These are phyloP conservation scores for Agrypnia vestita DNA, from an alignment of 1,140 invertebrate species.

Conservation along the genomic window DNA sequence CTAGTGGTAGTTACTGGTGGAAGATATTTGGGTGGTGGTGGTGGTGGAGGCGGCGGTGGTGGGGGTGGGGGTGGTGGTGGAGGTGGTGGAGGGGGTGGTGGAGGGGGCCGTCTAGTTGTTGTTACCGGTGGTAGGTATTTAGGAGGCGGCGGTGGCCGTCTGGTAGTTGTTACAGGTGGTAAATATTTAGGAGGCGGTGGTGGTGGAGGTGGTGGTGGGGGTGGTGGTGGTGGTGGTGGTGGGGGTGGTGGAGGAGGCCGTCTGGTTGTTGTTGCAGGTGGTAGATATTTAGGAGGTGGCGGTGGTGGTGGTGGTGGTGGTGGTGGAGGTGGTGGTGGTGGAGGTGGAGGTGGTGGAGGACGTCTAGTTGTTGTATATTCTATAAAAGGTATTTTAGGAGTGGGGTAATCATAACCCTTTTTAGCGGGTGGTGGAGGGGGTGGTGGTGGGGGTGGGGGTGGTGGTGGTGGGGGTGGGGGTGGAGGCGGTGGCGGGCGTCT, in stretches of 20 bases:
- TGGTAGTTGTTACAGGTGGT: slow-evolving; percentile 16
- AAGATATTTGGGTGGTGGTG: slow-evolving; percentile 48
- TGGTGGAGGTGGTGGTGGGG: slow-evolving; percentile 58
- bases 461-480: slow-evolving; percentile 56
- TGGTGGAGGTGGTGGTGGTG: slow-evolving; percentile 44
- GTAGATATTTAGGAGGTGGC: slow-evolving; percentile 13
- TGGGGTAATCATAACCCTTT: slow-evolving; percentile 42
- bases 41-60: slow-evolving; percentile 57
- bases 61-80: slow-evolving; percentile 58
- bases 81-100: slow-evolving; percentile 58
- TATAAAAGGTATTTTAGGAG: neutral
- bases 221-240: slow-evolving; percentile 60
- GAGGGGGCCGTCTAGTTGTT: slow-evolving; percentile 50
- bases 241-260: neutral
- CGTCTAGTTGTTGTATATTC: slow-evolving; percentile 20
- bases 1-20: slow-evolving; percentile 62
- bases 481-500: slow-evolving; percentile 55
- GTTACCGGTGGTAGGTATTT: slow-evolving; percentile 55
- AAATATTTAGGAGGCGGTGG: slow-evolving; percentile 31
- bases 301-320: slow-evolving; percentile 56
- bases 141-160: slow-evolving; percentile 53
- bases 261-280: slow-evolving; percentile 45
- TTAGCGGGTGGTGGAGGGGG: slow-evolving; percentile 22
- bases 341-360: slow-evolving; percentile 50
- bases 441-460: slow-evolving; percentile 56